phyloP scores from a whole-genome alignment of 2,797 vertebrate species.

The Moxostoma hubbsi region DNA sequence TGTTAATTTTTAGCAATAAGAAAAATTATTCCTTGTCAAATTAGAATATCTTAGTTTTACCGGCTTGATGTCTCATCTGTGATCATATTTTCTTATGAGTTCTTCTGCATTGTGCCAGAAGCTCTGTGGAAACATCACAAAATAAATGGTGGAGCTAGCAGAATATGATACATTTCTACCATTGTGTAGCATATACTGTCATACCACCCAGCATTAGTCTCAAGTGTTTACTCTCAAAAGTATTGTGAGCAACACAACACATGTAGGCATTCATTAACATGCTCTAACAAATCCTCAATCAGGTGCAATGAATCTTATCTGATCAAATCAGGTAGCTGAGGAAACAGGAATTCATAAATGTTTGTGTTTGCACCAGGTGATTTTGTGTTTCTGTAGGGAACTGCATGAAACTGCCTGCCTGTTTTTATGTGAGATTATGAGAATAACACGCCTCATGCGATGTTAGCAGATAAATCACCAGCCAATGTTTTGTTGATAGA shows the following conservation, averaged over 20 bases:
- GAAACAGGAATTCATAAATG: slow-evolving; percentile 40
- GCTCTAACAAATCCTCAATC: slow-evolving; percentile 15
- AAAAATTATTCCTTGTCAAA: too few relatives aligned
- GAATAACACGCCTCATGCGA: slow-evolving; percentile 48
- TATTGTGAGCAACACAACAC: slow-evolving; percentile 6
- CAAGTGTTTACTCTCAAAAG: neutral
- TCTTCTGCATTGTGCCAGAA: too few relatives aligned
- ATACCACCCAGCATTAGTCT: neutral
- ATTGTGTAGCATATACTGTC: neutral
- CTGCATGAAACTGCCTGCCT: slow-evolving; percentile 45
- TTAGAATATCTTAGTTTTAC: too few relatives aligned
- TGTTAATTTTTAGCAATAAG: too few relatives aligned
- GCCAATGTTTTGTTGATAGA: slow-evolving; percentile 51
- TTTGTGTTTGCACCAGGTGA: slow-evolving; percentile 47
- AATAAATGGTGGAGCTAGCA: too few relatives aligned
- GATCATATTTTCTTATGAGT: too few relatives aligned
- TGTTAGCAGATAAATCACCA: slow-evolving; percentile 55
- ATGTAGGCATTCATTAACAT: slow-evolving; percentile 27
- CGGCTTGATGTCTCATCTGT: too few relatives aligned
- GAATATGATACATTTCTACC: neutral
- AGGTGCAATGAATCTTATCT: slow-evolving; percentile 39
- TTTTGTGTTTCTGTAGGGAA: slow-evolving; percentile 44
- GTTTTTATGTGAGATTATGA: slow-evolving; percentile 44
- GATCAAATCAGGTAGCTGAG: slow-evolving; percentile 36
- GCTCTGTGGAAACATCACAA: too few relatives aligned